Evolutionary conservation across 2,888 invertebrate species (phyloP), one percentile per base, ranked within the genome.

Genomic region (Corbicula japonica): DNA sequence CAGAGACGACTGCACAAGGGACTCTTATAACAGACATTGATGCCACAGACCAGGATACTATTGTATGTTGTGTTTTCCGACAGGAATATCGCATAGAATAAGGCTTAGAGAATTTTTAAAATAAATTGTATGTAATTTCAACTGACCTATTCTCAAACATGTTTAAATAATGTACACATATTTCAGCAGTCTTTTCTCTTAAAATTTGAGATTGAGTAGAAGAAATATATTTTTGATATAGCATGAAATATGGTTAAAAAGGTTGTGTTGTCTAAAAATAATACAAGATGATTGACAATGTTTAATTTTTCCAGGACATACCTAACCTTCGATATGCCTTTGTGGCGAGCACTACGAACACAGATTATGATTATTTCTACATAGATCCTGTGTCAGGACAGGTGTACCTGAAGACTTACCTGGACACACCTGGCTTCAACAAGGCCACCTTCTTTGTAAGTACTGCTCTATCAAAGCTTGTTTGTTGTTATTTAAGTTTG

Each of bases 31-130:
- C 79, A n/a, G 71, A 76, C 28, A 70, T 84, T 30, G 60, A 23
- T 44, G 85, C 87, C 2, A 76, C 68, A 21, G 87, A 87, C 63
- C 15, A 30, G 10, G 87, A 87, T 79, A 60, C 50, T 21, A 35
- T 68, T 52, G 86, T 86, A 78, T 56, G 58, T 61, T 4, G 38
- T 46, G 23, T 28, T 26, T 60, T 60, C 28, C 26, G 46, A 23
- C 21, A 28, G 28, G n/a, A n/a, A n/a, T n/a, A n/a, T n/a, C n/a
- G n/a, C n/a, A n/a, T n/a, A n/a, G n/a, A n/a, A n/a, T n/a, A n/a
- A n/a, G n/a, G n/a, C n/a, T n/a, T n/a, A n/a, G n/a, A n/a, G n/a
- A n/a, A n/a, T n/a, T n/a, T n/a, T n/a, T n/a, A n/a, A n/a, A n/a
- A n/a, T n/a, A n/a, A n/a, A n/a, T n/a, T n/a, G n/a, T n/a, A n/a